phyloP scores from a whole-genome alignment of 2,797 vertebrate genomes.

The Rhinella marina region DNA sequence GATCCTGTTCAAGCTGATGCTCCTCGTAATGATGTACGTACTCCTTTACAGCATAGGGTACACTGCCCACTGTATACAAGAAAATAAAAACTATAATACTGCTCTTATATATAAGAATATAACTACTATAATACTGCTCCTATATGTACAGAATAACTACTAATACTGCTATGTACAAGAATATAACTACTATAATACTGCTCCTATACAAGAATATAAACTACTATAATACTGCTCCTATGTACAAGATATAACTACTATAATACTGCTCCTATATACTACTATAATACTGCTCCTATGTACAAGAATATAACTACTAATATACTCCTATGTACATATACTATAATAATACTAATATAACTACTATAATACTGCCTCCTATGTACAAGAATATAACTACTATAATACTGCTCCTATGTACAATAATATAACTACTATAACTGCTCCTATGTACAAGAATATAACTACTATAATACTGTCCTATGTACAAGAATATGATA shows the following conservation, averaged over 20 bases:
- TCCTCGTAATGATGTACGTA: conserved; percentile 88
- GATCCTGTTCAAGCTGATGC: conserved; percentile 91
- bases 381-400: not conserved
- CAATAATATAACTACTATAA: conserved; percentile 10
- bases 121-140: not conserved
- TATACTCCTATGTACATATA: not conserved
- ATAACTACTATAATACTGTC: not conserved
- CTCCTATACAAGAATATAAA: not conserved
- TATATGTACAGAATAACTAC: not conserved
- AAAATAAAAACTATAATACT: not conserved
- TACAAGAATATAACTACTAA: not conserved
- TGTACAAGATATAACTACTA: not conserved
- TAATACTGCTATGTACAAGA: not conserved
- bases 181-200: not conserved
- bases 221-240: not conserved
- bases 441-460: not conserved
- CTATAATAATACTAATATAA: not conserved
- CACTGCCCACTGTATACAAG: not conserved
- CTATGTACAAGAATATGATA: not conserved
- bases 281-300: too few relatives aligned
- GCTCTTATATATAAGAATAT: not conserved
- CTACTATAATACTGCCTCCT: not conserved
- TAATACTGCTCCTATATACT: not conserved
- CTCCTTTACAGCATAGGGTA: not conserved
- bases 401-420: not conserved